Evolutionary conservation across 2,888 invertebrate genomes (phyloP), one percentile per base, ranked within the genome.

Genomic region (Dromius quadrimaculatus): DNA sequence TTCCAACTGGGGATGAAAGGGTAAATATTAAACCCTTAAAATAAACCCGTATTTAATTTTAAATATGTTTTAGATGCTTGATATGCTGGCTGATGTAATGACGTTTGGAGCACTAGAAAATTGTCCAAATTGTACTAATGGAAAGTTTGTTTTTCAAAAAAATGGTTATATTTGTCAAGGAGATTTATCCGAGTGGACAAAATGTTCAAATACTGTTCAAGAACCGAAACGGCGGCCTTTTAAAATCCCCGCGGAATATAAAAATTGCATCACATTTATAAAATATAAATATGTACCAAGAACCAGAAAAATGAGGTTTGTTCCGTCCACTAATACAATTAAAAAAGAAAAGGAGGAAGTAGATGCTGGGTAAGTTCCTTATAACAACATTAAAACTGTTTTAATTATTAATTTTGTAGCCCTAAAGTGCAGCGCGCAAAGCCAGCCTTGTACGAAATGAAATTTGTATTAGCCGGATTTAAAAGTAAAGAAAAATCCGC

Each of bases 151-250:
- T 34, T 88, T 90, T 76, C 84, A 84, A 69, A 90, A 91, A 22
- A 85, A 87, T 71, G 93, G 94, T 2, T 99, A 98, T 80, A 86
- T 89, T 73, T 99, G 98, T 81, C 70, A 77, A 81, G 88, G 88
- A 22, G 85, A 91, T 79, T 76, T 93, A 28, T 91, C 90, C 8
- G 97, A 95, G 79, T 98, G 96, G 95, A 91, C 93, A 0, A 94
- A 93, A 81, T 98, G 98, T 81, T 85, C 87, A 65, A 87, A 89
- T 76, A 80, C 88, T 2, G 87, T 89, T 0, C 88, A 88, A 76
- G 87, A 89, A 41, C 98, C 98, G 0, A 84, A 88, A 73, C 85
- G 97, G 71, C 84, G 78, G 3, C 82, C 88, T 4, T 93, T 96
- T 79, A 84, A 83, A 75, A 81, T 97, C 11, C 92, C 95, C 0